Evolutionary conservation across 2,113 vertebrate genomes (phyloP), one percentile per base, ranked within the genome.

Genomic region (Phylloscopus trochilus): DNA sequence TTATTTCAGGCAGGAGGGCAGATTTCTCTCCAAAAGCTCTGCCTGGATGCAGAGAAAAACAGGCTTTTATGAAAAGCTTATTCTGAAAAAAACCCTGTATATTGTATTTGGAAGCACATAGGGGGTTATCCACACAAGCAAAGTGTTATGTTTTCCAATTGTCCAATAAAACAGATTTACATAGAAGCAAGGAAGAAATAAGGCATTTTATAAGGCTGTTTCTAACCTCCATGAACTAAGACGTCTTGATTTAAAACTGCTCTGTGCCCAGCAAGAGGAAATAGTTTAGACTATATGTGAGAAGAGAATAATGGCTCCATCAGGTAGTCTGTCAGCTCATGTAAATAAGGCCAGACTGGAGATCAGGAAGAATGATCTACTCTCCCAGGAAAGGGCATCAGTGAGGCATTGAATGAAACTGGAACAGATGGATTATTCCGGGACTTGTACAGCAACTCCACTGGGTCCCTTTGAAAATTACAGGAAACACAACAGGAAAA

Each of bases 151-250:
- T 92, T 97, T 96, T 96, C 90, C 96, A 92, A 87, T 94, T 90
- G 96, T 96, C 97, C 96, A 97, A 95, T 98, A 96, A 97, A 97
- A 97, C 67, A 96, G 96, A 97, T 96, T 97, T 95, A 93, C 93
- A 95, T 97, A 95, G 95, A 79, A 75, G 69, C 56, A 68, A 92
- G 89, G 80, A 92, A 92, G 91, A 81, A 94, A 93, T 95, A 95
- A 72, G 10, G 94, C 67, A 2, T 89, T 30, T 79, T 69, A 83
- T 62, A 52, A 58, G 92, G 69, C 83, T 87, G 30, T 86, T 93
- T 44, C 72, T 94, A 95, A 82, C 60, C 37, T 55, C 93, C 18
- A 23, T n/a, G 43, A 93, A 86, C 84, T n/a, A 63, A 89, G 80
- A 87, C 59, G 14, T 92, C 95, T 90, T 96, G 97, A 96, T 97